Evolutionary conservation across 2,113 vertebrate species (phyloP).

Genomic region (Pycnonotus jocosus): DNA sequence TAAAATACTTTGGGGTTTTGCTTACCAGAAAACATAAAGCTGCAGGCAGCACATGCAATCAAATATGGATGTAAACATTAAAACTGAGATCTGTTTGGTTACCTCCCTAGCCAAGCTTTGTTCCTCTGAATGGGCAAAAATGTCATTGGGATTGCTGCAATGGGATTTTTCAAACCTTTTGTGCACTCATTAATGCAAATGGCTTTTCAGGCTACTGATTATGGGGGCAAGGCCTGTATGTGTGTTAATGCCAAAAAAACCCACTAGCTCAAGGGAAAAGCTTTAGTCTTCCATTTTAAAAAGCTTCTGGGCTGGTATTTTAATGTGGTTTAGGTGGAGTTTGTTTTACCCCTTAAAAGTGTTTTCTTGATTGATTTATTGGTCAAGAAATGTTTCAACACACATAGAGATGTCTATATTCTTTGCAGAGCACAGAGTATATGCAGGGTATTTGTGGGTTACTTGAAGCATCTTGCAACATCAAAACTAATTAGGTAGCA

Average conservation of each 20-base stretch:
- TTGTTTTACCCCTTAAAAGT: neutral
- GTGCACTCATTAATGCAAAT: neutral
- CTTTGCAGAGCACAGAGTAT: neutral
- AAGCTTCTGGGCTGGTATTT: neutral
- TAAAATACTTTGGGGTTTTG: neutral
- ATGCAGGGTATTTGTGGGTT: neutral
- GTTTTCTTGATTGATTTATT: neutral
- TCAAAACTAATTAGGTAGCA: neutral
- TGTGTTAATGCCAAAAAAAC: neutral
- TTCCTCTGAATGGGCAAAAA: neutral
- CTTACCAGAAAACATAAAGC: neutral
- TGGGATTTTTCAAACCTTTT: neutral
- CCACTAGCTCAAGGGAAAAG: neutral
- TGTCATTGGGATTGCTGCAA: neutral
- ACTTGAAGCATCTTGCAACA: neutral
- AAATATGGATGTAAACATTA: neutral
- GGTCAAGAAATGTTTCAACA: neutral
- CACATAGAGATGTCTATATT: fast-evolving
- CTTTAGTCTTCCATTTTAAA: neutral
- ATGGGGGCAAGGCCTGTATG: neutral
- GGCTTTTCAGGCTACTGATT: neutral
- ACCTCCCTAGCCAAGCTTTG: neutral
- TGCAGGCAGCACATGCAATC: neutral
- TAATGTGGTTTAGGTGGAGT: neutral
- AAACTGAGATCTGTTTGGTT: neutral